Percentiles rank a stretch among this genome's conserved stretches.
Conservation (phyloP, 2,888 invertebrate genomes). For the Notocelia uddmanniana region DNA sequence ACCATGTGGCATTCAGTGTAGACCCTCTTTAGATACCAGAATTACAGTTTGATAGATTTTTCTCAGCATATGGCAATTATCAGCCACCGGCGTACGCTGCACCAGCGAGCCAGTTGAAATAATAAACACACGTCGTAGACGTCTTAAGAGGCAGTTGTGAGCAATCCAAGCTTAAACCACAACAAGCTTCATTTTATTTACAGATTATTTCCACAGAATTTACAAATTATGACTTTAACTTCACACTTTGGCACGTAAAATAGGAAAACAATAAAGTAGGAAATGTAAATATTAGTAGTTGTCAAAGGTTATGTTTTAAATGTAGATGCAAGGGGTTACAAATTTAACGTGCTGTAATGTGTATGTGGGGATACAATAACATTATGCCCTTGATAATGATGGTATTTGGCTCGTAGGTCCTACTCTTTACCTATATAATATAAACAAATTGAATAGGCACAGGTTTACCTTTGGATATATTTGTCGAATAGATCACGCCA, state of each 20-base stretch:
- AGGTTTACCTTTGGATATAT: constrained; percentile 11
- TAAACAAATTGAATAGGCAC: background rate
- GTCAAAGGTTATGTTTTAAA: constrained; percentile 38
- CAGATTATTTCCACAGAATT: constrained; percentile 31
- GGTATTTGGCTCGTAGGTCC: background rate
- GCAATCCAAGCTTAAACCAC: constrained; percentile 51
- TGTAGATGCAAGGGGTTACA: constrained; percentile 20
- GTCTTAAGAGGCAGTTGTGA: constrained; percentile 50
- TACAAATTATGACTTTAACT: constrained; percentile 35
- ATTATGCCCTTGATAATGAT: background rate
- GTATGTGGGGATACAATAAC: background rate
- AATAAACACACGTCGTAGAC: constrained; percentile 65
- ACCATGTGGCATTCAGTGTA: constrained; percentile 34
- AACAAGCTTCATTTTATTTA: constrained; percentile 28
- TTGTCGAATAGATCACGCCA: background rate
- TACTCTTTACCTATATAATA: constrained; percentile 20
- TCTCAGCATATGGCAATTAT: constrained; percentile 58
- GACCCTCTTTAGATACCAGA: constrained; percentile 28
- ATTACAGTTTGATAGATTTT: constrained; percentile 37
- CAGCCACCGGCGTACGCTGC: constrained; percentile 54
- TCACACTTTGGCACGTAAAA: constrained; percentile 32
- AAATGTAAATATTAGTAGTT: constrained; percentile 41
- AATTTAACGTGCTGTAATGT: constrained; percentile 18
- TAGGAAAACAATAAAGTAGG: constrained; percentile 39
- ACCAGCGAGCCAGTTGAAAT: constrained; percentile 59